Evolutionary conservation across 2,113 vertebrate genomes (phyloP), one percentile per base, ranked within the genome.

Genomic region (Coreoperca whiteheadi): DNA sequence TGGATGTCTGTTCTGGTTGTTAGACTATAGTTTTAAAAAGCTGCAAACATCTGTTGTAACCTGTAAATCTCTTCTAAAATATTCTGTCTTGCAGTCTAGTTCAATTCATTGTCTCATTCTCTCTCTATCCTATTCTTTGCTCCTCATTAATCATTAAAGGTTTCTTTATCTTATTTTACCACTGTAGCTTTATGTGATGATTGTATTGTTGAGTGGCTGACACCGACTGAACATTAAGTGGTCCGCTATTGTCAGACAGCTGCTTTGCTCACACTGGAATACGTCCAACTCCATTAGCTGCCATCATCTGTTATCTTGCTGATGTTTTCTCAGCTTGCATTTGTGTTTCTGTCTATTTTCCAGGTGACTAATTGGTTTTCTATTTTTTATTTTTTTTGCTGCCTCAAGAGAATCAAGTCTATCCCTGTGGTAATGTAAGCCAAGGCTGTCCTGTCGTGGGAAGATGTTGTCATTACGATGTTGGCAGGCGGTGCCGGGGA

Each of bases 251-350:
- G 41, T 37, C 59, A 53, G 46, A 80, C 32, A 32, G 60, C 51
- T 46, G 4, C 71, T 75, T 34, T 68, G 30, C 41, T 69, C 46
- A 23, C 12, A 6, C 34, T 81, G 79, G 73, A 72, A 64, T 37
- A 23, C 37, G 23, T 56, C 75, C 75, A 80, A 28, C 64, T 50
- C 39, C 59, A 50, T 76, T 54, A 67, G 34, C 21, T 30, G 6
- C 18, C 54, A 32, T 75, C 72, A 59, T 81, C 74, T 59, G 74
- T 64, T 64, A 18, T 61, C 77, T 32, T 25, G 67, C 70, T 63
- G 70, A 65, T 84, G 65, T 76, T 87, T 74, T 79, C 66, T 61
- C 51, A 67, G 65, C 30, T 77, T 85, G 51, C 21, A 10, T 53
- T 77, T 74, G 51, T 67, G 28, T 41, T 25, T 59, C 21, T 86